Evolutionary conservation across 2,797 vertebrate species (phyloP).

Genomic region (Ambastaia sidthimunki): DNA sequence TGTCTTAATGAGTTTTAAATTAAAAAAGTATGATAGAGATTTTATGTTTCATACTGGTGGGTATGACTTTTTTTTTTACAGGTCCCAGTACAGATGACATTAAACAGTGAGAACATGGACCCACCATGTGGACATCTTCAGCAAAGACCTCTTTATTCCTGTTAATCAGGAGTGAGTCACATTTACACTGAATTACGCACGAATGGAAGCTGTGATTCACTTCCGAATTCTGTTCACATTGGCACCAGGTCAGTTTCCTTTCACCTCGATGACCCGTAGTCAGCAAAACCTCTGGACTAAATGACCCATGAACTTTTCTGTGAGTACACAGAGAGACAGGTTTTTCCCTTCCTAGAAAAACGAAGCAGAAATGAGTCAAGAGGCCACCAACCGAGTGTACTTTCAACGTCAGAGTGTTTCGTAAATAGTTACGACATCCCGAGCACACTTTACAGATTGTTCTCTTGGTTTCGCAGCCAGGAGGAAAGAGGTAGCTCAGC

Average conservation of each 20-base stretch:
- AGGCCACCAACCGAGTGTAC: not conserved
- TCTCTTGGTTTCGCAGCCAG: not conserved
- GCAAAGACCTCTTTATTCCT: conserved; percentile 90
- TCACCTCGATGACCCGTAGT: not conserved
- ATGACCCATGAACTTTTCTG: not conserved
- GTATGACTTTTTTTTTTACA: conserved; percentile 58
- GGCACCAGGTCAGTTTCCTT: conserved; percentile 3
- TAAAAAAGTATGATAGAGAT: not conserved
- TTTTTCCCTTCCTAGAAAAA: not conserved
- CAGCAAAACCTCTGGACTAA: not conserved
- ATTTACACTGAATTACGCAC: not conserved
- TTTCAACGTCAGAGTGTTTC: not conserved
- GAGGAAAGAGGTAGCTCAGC: not conserved
- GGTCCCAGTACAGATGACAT: conserved; percentile 83
- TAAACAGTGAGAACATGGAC: conserved; percentile 94
- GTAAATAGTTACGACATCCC: not conserved
- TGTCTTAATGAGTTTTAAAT: too few species aligned
- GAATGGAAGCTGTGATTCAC: not conserved
- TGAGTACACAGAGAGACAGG: not conserved
- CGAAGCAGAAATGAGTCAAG: too few species aligned
- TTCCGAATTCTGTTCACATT: not conserved
- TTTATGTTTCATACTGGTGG: not conserved
- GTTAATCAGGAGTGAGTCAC: conserved; percentile 94
- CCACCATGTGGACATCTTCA: conserved; percentile 92
- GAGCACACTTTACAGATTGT: conserved; percentile 5